Conservation (phyloP, 1,140 invertebrate species). For the Orchesella cincta region DNA sequence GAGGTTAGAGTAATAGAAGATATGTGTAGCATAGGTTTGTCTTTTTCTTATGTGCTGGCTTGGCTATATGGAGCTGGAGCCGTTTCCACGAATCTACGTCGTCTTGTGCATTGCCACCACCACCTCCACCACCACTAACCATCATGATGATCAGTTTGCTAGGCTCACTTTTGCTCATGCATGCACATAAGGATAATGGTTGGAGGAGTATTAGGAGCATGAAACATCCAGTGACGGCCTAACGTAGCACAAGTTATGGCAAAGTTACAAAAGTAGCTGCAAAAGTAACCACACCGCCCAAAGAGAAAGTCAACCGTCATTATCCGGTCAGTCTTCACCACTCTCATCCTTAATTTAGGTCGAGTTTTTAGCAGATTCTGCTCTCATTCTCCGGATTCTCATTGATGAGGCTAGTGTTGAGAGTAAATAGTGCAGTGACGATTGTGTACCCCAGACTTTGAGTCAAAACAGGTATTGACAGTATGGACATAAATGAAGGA, state of each 20-base stretch:
- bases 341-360: slow-evolving; percentile 18
- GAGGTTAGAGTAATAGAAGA: too few relatives aligned
- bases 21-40: too few relatives aligned
- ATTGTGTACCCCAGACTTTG: too few relatives aligned
- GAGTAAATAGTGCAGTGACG: background rate
- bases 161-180: slow-evolving; percentile 10
- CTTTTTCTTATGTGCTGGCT: too few relatives aligned
- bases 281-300: background rate
- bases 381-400: background rate
- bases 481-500: too few relatives aligned
- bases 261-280: slow-evolving; percentile 7
- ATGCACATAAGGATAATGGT: background rate
- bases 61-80: too few relatives aligned
- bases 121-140: background rate
- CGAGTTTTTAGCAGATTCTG: background rate
- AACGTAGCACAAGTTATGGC: background rate
- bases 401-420: background rate
- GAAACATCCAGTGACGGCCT: background rate
- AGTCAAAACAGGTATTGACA: too few relatives aligned
- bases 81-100: background rate
- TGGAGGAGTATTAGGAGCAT: background rate
- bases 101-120: background rate
- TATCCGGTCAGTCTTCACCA: slow-evolving; percentile 7
- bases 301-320: slow-evolving; percentile 2
- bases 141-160: background rate